Percentiles rank a stretch among this genome's conserved stretches.
Evolutionary conservation across 2,888 invertebrate species (phyloP).

Genomic region (Euphydryas editha): DNA sequence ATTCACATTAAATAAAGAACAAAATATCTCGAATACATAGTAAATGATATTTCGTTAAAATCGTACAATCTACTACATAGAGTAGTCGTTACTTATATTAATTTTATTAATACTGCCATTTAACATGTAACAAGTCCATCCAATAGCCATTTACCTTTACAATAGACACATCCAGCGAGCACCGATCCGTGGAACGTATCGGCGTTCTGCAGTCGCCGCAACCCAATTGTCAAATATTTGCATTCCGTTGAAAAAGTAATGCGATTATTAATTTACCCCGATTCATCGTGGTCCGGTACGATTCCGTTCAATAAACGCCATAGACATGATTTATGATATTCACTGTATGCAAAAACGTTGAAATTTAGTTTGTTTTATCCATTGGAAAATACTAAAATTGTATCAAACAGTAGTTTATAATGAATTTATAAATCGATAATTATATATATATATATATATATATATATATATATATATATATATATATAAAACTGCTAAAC

Average conservation of each 20-base stretch:
- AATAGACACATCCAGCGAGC: conserved; percentile 40
- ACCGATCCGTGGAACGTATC: conserved; percentile 51
- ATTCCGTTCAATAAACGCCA: conserved; percentile 62
- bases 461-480: too few species aligned
- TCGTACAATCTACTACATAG: too few species aligned
- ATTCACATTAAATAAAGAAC: too few species aligned
- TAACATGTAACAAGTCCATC: not conserved
- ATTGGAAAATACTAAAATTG: conserved; percentile 12
- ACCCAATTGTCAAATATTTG: conserved; percentile 81
- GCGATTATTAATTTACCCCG: conserved; percentile 80
- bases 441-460: too few species aligned
- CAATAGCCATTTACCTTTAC: conserved; percentile 13
- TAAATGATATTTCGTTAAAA: too few species aligned
- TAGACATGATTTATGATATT: conserved; percentile 60
- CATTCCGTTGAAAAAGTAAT: conserved; percentile 81
- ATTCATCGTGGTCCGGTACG: conserved; percentile 67
- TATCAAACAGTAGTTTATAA: not conserved
- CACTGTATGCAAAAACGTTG: conserved; percentile 64
- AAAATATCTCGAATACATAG: too few species aligned
- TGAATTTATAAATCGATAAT: conserved; percentile 24
- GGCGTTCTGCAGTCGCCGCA: conserved; percentile 47
- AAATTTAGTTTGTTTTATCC: conserved; percentile 56
- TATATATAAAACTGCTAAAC: too few species aligned
- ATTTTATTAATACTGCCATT: too few species aligned
- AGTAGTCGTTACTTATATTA: too few species aligned